Evolutionary conservation across 1,140 invertebrate species (phyloP), one percentile per base, ranked within the genome.

Genomic region (Drosophila murphyi): DNA sequence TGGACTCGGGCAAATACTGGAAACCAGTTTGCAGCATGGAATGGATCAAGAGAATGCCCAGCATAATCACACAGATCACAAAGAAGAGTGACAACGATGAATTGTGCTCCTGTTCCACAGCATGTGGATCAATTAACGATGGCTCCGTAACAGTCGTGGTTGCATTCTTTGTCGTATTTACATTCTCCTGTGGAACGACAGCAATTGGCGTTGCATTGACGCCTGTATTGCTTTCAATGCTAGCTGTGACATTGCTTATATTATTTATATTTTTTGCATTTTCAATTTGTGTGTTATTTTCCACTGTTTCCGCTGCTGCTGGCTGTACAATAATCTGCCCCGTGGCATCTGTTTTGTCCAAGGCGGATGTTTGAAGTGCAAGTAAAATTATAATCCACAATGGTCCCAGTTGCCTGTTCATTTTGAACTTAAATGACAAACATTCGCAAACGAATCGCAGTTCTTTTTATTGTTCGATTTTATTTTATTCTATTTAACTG

Each of bases 11-110:
- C 12, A 99, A 94, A 93, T 99, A 99, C 80, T 98, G 97, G 83
- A 99, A 98, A 90, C 98, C 97, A 2, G 97, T 98, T 92, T 98
- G 96, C 2, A 99, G 94, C 95, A 99, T 96, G 1, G 97, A 93
- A 92, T 99, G 98, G 76, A 99, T 98, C 10, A 99, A 92, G 37
- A 99, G 93, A 72, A 99, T 99, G 57, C 98, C 98, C 20, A 98
- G 91, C 60, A 97, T 97, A 59, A 99, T 94, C 2, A 99, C 97
- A 87, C 97, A 97, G 0, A 99, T 93, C 8, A 99, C 97, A 93
- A 99, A 99, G 91, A 99, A 99, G 91, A 99, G 98, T 0, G 98
- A 97, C 94, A 99, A 96, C 6, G 98, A 99, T 80, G 97, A 98
- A 86, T 98, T 97, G 83, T 99, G 97, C 92, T 99, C 98, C 92